phyloP scores from a whole-genome alignment of 2,797 vertebrate genomes.

The Sebastiscus albofasciatus region DNA sequence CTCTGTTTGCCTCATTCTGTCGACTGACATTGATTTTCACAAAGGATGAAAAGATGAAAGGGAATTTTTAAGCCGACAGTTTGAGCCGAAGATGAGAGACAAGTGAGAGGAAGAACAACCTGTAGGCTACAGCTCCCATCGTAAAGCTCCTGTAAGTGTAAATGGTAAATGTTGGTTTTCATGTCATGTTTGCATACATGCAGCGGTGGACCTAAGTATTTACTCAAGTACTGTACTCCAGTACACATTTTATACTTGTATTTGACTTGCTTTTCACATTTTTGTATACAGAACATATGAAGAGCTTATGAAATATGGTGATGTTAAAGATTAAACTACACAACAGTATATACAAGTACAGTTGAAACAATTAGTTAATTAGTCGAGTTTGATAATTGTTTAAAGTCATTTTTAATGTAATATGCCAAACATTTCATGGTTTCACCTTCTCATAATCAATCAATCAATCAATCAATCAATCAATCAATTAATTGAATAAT shows the following conservation, averaged over 20 bases:
- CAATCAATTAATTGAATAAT: background rate
- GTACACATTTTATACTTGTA: background rate
- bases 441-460: background rate
- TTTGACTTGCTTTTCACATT: background rate
- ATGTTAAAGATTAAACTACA: too few relatives aligned
- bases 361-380: too few relatives aligned
- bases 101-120: background rate
- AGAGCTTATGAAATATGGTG: too few relatives aligned
- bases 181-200: background rate
- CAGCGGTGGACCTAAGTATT: background rate
- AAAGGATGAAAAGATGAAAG: constrained; percentile 42
- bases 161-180: background rate
- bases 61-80: background rate
- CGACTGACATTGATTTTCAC: constrained; percentile 41
- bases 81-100: constrained; percentile 3
- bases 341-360: too few relatives aligned
- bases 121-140: background rate
- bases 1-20: constrained; percentile 23
- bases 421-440: background rate
- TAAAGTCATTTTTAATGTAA: background rate
- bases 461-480: too few relatives aligned
- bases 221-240: background rate
- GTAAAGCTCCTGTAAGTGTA: background rate
- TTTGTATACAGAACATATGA: too few relatives aligned
- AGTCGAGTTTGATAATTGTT: background rate